Conservation (phyloP, 2,113 vertebrate species). For the Lota lota region DNA sequence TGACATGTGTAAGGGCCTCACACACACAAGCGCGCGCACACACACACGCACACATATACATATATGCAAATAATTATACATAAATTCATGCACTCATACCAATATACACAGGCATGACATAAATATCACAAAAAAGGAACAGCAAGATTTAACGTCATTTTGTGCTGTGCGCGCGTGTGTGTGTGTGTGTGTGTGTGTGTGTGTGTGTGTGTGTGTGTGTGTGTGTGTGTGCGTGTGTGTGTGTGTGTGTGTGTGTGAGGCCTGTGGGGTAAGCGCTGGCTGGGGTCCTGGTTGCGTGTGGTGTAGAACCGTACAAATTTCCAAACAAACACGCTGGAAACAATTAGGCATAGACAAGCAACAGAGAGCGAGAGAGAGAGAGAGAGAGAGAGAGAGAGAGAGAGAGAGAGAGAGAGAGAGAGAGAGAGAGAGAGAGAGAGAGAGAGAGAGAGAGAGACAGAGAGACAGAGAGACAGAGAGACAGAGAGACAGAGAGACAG, state of each 20-base stretch:
- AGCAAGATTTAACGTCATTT: conserved; percentile 30
- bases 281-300: conserved; percentile 66
- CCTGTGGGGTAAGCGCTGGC: conserved; percentile 62
- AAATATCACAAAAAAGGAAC: conserved; percentile 24
- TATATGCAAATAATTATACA: conserved; percentile 1
- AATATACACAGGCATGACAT: conserved; percentile 3
- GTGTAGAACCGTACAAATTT: conserved; percentile 81
- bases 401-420: no score
- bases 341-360: conserved; percentile 74
- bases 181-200: conserved; percentile 5
- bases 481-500: background rate
- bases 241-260: conserved; percentile 28
- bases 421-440: background rate
- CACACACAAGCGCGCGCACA: conserved; percentile 6
- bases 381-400: conserved; percentile 1
- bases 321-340: conserved; percentile 87
- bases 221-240: conserved; percentile 16
- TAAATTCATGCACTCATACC: background rate
- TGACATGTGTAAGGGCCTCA: conserved; percentile 7
- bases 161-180: background rate
- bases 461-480: background rate
- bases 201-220: conserved; percentile 11
- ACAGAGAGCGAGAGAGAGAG: conserved; percentile 30
- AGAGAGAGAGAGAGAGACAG: background rate
- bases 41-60: conserved; percentile 3